These are phyloP conservation scores for Drosophila affinis DNA, from an alignment of 2,888 invertebrate species.

Conservation along the genomic window DNA sequence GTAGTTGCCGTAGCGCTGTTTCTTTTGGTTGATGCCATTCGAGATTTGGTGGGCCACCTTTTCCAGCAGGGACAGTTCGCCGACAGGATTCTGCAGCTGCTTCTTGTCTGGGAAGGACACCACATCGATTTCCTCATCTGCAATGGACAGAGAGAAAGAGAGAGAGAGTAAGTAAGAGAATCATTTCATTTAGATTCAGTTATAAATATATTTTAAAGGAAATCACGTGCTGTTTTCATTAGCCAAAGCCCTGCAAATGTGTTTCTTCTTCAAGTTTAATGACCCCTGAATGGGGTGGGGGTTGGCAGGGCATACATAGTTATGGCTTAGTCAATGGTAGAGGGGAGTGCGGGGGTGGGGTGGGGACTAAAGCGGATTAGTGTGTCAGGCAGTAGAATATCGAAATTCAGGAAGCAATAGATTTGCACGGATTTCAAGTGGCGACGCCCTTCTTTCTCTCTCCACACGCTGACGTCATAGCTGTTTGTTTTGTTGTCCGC, in stretches of 20 bases:
- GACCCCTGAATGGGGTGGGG: conserved; percentile 5
- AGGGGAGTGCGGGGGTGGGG: conserved; percentile 1
- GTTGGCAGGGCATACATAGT: neutral
- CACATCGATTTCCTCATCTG: conserved; percentile 92
- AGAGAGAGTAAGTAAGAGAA: too few relatives aligned
- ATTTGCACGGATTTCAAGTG: conserved; percentile 62
- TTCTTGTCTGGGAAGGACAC: conserved; percentile 88
- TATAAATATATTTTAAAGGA: too few relatives aligned
- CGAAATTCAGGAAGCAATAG: conserved; percentile 78
- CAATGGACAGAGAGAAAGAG: conserved; percentile 20
- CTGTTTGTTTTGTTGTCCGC: neutral
- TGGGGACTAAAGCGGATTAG: conserved; percentile 69
- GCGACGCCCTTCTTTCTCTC: conserved; percentile 35
- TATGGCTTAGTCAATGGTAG: conserved; percentile 20
- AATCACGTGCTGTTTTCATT: too few relatives aligned
- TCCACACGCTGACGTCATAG: conserved; percentile 24
- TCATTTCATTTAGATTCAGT: too few relatives aligned
- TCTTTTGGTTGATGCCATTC: conserved; percentile 75
- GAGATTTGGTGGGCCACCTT: conserved; percentile 86
- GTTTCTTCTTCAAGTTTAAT: conserved; percentile 26
- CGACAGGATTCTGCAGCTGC: conserved; percentile 88
- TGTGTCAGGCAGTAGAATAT: conserved; percentile 64
- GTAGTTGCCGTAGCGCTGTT: conserved; percentile 66
- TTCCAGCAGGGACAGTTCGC: conserved; percentile 86
- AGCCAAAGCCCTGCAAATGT: too few relatives aligned